Evolutionary conservation across 37 sponge, comb jelly and placozoan species (phyloP), one percentile per base, ranked within the genome.

Genomic region (Mnemiopsis leidyi): DNA sequence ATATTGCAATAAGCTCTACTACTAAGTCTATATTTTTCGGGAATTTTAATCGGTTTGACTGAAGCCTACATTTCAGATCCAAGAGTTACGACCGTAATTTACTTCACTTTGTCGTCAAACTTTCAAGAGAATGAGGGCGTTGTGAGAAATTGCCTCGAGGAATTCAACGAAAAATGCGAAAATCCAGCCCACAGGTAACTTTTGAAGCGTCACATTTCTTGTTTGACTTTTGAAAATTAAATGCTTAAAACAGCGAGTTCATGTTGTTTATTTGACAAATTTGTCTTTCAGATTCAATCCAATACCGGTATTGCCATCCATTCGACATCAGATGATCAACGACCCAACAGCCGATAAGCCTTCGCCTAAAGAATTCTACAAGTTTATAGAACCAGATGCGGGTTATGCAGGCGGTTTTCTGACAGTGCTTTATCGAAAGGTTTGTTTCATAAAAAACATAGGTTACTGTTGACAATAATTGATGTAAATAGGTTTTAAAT

Each of bases 141-240:
- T 7, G 90, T 85, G 5, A 38, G 90, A 25, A 85, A 85, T 29
- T 85, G 90, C 39, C 25, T 85, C 26, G 90, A 85, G 61, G 90
- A 85, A 28, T 85, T 85, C 29, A 85, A 85, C 48, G 90, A 85
- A 85, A 85, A 85, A 39, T 85, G 90, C 30, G 90, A 85, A n/a
- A 85, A 85, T 39, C 90, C 90, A 36, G 90, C 90, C 26, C 90
- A 85, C 30, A 38, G 90, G 90, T 85, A 39, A 26, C 26, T n/a
- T 34, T 13, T 71, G 25, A 23, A 28, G 75, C 30, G 23, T 23
- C 2, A 71, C 75, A n/a, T n/a, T n/a, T n/a, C n/a, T n/a, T n/a
- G n/a, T n/a, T n/a, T n/a, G n/a, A n/a, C n/a, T n/a, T n/a, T n/a
- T n/a, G 68, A 67, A 67, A 67, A 67, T 67, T 67, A 67, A n/a